phyloP scores from a whole-genome alignment of 1,140 invertebrate species.

The Pachypeltis micranthus region DNA sequence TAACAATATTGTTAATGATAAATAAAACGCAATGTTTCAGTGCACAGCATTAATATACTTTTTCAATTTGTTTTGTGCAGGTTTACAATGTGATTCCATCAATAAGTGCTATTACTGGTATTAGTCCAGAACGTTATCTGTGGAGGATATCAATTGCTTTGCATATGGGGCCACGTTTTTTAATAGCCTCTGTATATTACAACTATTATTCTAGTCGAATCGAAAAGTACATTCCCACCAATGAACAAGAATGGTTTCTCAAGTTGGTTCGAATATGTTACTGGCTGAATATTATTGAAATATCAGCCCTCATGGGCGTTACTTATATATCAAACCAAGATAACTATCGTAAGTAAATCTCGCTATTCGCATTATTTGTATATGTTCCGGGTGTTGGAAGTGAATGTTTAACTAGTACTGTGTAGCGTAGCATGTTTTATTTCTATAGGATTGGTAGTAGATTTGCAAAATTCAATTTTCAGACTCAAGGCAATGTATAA shows the following conservation, averaged over 20 bases:
- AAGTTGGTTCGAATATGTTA: conserved; percentile 60
- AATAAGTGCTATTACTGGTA: conserved; percentile 81
- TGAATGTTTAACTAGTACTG: too few species aligned
- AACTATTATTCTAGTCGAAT: conserved; percentile 52
- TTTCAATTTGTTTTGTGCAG: conserved; percentile 41
- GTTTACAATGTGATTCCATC: conserved; percentile 84
- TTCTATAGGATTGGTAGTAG: too few species aligned
- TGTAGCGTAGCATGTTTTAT: too few species aligned
- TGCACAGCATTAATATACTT: too few species aligned
- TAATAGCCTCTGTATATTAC: conserved; percentile 71
- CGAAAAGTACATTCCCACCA: background rate
- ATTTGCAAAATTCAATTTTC: too few species aligned
- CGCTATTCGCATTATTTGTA: too few species aligned
- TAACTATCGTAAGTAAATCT: conserved; percentile 89
- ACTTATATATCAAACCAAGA: conserved; percentile 87
- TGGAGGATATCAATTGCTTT: conserved; percentile 84
- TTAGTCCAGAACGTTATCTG: conserved; percentile 80
- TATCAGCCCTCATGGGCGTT: conserved; percentile 70
- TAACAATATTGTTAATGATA: too few species aligned
- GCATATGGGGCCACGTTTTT: conserved; percentile 73
- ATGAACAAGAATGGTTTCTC: background rate
- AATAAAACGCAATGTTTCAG: too few species aligned
- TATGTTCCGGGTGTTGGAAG: too few species aligned
- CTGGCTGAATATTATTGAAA: conserved; percentile 73
- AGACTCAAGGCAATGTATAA: too few species aligned